Base-by-base conservation (phyloP, 2,888 invertebrate species). In the Mythimna impura region DNA sequence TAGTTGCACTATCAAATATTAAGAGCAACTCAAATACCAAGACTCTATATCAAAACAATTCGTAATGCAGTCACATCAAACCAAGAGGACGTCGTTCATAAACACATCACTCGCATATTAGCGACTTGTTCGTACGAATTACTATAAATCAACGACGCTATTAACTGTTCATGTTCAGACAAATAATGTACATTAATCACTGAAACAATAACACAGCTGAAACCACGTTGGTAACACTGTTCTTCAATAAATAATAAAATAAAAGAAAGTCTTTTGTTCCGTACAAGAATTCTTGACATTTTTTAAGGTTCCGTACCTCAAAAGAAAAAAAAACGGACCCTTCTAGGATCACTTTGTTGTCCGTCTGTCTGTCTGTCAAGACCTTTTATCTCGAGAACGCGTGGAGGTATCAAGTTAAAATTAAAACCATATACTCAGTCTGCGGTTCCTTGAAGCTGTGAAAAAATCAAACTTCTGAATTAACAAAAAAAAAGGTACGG, bases 171-270 rank as follows among this genome's bases (percentile, higher is more conserved):
- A 76, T 66, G 66, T 66, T 66, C 64, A 74, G 86, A 86, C 83
- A 85, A 86, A 85, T 88, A 84, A 83, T 73, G 62, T 76, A 71
- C 78, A 89, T 90, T 87, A 87, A 90, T 91, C 87, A 89, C 71
- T 82, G 69, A 73, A 84, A 88, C 89, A 88, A 88, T 89, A 84
- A 85, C 57, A 72, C n/a, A 54, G 36, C n/a, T 47, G 50, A 8
- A 7, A n/a, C 20, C 14, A 20, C 20, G 14, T 0, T 50, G 57
- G 30, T 57, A 66, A 57, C 22, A 65, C 20, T 57, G 62, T 25
- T 72, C 34, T 72, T 55, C 54, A 64, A 47, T 63, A 47, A 67
- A 67, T 69, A 72, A 79, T 78, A 64, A 36, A 70, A 72, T 76
- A 57, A 25, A 69, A 71, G 57, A 76, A 66, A 69, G 58, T 67